Base-by-base conservation (phyloP, 2,888 invertebrate genomes). In the Drepana falcataria region DNA sequence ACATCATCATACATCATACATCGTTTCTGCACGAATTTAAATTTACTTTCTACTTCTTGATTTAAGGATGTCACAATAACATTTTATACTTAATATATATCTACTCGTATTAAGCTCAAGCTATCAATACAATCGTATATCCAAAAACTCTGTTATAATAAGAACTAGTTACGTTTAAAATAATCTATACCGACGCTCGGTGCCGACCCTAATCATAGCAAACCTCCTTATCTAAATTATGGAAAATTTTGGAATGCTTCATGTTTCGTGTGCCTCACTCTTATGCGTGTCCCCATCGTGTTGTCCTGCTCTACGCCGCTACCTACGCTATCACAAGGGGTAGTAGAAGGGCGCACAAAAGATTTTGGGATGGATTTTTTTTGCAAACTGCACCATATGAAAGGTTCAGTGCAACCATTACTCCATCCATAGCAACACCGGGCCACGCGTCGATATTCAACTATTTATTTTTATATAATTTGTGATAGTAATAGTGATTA, bases 141-240 rank as follows among this genome's bases (percentile, higher is more conserved):
- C 37, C 4, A 37, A 3, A 2, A 41, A 7, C 7, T 2, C 6
- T 7, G 41, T 6, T 7, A 41, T 41, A 41, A 2, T 41, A 41
- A 41, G 3, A 41, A 41, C 41, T 41, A 41, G 41, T 2, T 41
- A 9, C 44, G 2, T 44, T 44, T 9, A 9, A 21, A 35, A 34
- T 47, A 44, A 48, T 48, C 4, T 21, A 35, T 49, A 49, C 9
- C 4, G 48, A 53, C 52, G 47, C 57, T 52, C 57, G 57, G 55
- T 63, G 76, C 63, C 88, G 88, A 72, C 90, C 89, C 87, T 89
- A 87, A 87, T 87, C 88, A 86, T 89, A 89, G 89, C 85, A 78
- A 90, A 90, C 89, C 83, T 83, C 76, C 79, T 90, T 90, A 90
- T 90, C 88, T 89, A 87, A 87, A 85, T 89, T 87, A 89, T 88